phyloP scores from a whole-genome alignment of 2,797 vertebrate species.

The Lacerta viridis region DNA sequence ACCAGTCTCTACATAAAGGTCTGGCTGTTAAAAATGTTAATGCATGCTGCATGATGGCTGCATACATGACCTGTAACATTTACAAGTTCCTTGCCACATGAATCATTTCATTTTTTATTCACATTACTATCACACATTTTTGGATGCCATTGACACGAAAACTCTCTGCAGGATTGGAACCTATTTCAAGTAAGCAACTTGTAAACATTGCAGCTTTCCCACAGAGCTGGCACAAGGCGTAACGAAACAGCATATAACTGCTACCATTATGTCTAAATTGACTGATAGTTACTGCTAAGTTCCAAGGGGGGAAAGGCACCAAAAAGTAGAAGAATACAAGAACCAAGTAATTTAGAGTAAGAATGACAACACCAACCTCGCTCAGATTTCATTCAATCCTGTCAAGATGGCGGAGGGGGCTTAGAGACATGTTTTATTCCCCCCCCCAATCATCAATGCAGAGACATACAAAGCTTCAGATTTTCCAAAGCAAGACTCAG shows the following conservation, averaged over 20 bases:
- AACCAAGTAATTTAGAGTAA: not conserved
- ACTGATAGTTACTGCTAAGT: not conserved
- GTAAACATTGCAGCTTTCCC: not conserved
- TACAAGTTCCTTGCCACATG: not conserved
- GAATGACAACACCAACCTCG: no score
- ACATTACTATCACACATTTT: not conserved
- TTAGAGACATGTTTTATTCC: no score
- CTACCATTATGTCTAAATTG: not conserved
- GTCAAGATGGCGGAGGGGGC: no score
- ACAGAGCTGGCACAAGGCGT: not conserved
- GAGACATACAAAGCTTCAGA: no score
- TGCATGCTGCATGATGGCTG: not conserved
- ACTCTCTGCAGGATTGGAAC: not conserved
- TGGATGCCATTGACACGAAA: not conserved
- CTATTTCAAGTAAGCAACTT: not conserved
- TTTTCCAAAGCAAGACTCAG: no score
- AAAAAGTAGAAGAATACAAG: not conserved
- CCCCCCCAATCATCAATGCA: no score
- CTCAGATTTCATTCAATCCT: no score
- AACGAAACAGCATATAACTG: not conserved
- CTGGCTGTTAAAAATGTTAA: not conserved
- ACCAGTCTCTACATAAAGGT: not conserved
- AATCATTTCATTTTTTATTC: not conserved
- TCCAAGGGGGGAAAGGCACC: not conserved
- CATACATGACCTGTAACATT: not conserved